phyloP scores from a whole-genome alignment of 2,113 vertebrate genomes.

The Chunga burmeisteri region DNA sequence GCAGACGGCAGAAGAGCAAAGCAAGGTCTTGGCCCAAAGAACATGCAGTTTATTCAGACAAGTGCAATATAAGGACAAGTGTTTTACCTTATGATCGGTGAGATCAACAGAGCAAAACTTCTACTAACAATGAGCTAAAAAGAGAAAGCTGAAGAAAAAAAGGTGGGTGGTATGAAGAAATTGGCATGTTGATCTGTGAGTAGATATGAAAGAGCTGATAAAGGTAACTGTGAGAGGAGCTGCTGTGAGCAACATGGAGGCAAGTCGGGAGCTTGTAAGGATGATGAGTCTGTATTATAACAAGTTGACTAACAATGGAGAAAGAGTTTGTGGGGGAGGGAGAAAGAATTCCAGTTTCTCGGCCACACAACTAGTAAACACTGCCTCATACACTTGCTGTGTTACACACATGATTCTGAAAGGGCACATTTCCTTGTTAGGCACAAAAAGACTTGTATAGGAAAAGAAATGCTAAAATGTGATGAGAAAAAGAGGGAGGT shows the following conservation, averaged over 20 bases:
- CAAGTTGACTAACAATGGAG: not conserved
- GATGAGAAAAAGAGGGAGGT: not conserved
- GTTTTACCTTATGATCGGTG: not conserved
- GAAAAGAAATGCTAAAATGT: not conserved
- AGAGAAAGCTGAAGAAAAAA: not conserved
- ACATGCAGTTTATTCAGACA: not conserved
- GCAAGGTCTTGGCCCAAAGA: not conserved
- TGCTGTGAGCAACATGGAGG: not conserved
- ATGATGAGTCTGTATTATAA: not conserved
- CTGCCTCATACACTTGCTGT: not conserved
- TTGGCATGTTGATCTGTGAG: not conserved
- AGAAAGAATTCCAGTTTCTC: constrained; percentile 43
- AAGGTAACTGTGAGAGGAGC: not conserved
- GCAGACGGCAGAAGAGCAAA: not conserved
- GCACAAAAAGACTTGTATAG: not conserved
- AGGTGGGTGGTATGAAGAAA: not conserved
- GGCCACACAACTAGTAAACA: not conserved
- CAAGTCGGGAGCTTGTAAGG: not conserved
- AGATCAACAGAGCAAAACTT: not conserved
- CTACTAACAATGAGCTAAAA: not conserved
- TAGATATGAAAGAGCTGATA: not conserved
- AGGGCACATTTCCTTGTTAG: not conserved
- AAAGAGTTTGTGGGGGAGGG: constrained; percentile 9
- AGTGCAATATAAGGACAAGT: not conserved
- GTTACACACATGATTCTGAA: not conserved